These are phyloP conservation scores for Sula dactylatra DNA, from an alignment of 2,113 vertebrate species.

Conservation along the genomic window DNA sequence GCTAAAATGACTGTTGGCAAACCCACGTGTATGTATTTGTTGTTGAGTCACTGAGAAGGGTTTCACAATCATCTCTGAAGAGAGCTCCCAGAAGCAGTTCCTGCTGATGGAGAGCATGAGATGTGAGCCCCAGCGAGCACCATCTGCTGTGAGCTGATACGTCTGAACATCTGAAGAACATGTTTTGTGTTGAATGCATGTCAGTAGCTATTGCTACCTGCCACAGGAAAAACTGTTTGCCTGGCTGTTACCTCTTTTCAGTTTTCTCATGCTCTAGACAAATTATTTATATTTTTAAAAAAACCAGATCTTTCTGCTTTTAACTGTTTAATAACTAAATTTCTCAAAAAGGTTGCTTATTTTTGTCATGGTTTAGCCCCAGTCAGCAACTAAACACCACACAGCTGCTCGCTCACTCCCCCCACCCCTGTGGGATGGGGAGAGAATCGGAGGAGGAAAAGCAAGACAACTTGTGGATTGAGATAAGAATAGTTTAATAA, in stretches of 20 bases:
- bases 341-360: neutral
- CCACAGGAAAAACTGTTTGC: neutral
- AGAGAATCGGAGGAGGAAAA: too few relatives aligned
- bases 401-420: too few relatives aligned
- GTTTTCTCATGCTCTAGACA: neutral
- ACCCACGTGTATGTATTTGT: neutral
- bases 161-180: neutral
- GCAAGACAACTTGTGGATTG: too few relatives aligned
- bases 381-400: too few relatives aligned
- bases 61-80: neutral
- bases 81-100: neutral
- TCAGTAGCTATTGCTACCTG: neutral
- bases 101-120: neutral
- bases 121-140: neutral
- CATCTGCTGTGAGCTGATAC: neutral
- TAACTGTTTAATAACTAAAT: neutral
- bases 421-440: too few relatives aligned
- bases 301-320: neutral
- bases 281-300: neutral
- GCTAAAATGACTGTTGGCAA: neutral
- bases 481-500: too few relatives aligned
- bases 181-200: neutral
- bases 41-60: neutral
- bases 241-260: neutral
- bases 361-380: neutral